phyloP scores from a whole-genome alignment of 2,888 invertebrate species.

The Ctenicera cuprea region DNA sequence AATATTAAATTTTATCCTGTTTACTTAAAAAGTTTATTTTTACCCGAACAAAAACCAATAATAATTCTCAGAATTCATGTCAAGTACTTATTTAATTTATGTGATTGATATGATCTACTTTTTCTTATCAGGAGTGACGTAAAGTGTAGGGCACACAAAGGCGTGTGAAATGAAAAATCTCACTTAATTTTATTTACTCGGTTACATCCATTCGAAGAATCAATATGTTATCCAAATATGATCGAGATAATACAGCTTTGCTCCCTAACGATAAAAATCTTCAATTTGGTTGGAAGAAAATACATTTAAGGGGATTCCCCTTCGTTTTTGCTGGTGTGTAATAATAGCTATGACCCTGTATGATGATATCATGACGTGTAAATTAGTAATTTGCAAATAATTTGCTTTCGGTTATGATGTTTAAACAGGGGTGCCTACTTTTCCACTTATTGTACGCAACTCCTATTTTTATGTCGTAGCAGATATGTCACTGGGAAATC shows the following conservation, averaged over 20 bases:
- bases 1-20: too few species aligned
- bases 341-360: too few species aligned
- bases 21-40: not conserved
- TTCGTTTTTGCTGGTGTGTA: too few species aligned
- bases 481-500: too few species aligned
- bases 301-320: not conserved
- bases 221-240: slow-evolving; percentile 24
- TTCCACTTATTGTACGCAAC: too few species aligned
- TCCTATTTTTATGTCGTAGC: too few species aligned
- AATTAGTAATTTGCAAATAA: too few species aligned
- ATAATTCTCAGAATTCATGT: slow-evolving; percentile 34
- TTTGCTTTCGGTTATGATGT: too few species aligned
- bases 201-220: slow-evolving; percentile 6
- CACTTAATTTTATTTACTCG: slow-evolving; percentile 19
- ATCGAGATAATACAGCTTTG: not conserved
- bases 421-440: too few species aligned
- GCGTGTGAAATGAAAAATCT: slow-evolving; percentile 17
- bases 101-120: slow-evolving; percentile 40
- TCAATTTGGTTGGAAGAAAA: not conserved
- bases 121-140: slow-evolving; percentile 36
- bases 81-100: slow-evolving; percentile 42
- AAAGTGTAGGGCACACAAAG: slow-evolving; percentile 28
- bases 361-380: too few species aligned
- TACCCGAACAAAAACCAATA: slow-evolving; percentile 11
- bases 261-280: not conserved